These are phyloP conservation scores for Corythaeola cristata DNA, from an alignment of 2,113 vertebrate genomes.

Conservation along the genomic window DNA sequence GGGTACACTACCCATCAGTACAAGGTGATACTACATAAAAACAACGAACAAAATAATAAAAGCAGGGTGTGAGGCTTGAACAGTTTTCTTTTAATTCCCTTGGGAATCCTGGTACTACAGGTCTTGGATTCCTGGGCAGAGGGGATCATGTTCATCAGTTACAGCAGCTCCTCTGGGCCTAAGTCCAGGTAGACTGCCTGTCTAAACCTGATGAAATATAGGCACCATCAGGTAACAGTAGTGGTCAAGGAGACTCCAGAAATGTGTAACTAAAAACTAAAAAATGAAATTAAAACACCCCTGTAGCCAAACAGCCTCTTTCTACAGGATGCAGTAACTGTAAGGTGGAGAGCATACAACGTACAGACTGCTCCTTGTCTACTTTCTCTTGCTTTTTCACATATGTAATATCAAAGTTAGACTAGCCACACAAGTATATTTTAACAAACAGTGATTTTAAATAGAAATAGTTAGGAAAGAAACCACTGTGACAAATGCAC, in stretches of 20 bases:
- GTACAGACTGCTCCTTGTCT: conserved; percentile 47
- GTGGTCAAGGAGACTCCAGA: conserved; percentile 80
- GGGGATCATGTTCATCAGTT: conserved; percentile 86
- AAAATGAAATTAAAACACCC: conserved; percentile 80
- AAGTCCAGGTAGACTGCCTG: conserved; percentile 84
- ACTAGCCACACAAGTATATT: not conserved
- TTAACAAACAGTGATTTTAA: not conserved
- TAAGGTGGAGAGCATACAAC: conserved; percentile 18
- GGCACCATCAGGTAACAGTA: conserved; percentile 91
- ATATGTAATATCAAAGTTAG: conserved; percentile 7
- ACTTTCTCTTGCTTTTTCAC: conserved; percentile 24
- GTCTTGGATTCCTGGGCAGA: conserved; percentile 80
- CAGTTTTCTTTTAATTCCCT: conserved; percentile 80
- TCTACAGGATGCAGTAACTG: conserved; percentile 70
- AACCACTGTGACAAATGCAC: not conserved
- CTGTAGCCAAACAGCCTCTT: conserved; percentile 67
- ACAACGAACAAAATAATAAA: conserved; percentile 77
- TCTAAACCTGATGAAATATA: conserved; percentile 83
- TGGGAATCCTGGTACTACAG: conserved; percentile 81
- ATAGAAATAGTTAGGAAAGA: conserved; percentile 15
- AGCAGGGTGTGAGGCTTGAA: conserved; percentile 57
- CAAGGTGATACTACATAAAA: conserved; percentile 66
- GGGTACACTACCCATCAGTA: conserved; percentile 72
- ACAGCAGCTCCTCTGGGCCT: conserved; percentile 82
- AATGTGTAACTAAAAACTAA: conserved; percentile 90